These are phyloP conservation scores for Trematomus bernacchii DNA, from an alignment of 2,797 vertebrate genomes.

Conservation along the genomic window DNA sequence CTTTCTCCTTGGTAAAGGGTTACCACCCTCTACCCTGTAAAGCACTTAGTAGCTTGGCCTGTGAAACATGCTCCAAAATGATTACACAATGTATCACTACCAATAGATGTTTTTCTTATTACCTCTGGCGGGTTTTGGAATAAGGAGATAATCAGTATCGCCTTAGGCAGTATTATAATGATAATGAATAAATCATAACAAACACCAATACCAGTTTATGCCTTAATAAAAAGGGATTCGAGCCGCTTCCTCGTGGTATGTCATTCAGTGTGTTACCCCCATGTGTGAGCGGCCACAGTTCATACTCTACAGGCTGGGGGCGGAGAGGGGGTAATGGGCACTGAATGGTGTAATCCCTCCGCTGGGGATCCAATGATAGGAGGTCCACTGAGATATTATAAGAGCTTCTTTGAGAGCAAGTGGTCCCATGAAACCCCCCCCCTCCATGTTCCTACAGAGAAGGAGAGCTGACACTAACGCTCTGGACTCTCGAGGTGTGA, in stretches of 20 bases:
- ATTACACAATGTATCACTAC: not conserved
- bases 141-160: too few species aligned
- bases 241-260: not conserved
- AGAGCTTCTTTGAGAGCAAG: conserved; percentile 42
- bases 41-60: not conserved
- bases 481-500: conserved; percentile 43
- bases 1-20: not conserved
- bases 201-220: not conserved
- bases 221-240: not conserved
- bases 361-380: conserved; percentile 43
- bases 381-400: conserved; percentile 52
- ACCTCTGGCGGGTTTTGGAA: too few species aligned
- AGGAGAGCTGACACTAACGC: conserved; percentile 49
- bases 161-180: not conserved
- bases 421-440: conserved; percentile 46
- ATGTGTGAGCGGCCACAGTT: conserved; percentile 8
- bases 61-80: not conserved
- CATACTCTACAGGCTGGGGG: not conserved
- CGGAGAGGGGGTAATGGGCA: conserved; percentile 42
- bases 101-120: not conserved
- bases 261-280: not conserved
- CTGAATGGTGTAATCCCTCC: conserved; percentile 57
- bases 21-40: not conserved
- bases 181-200: not conserved
- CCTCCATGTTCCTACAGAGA: conserved; percentile 26